Evolutionary conservation across 1,140 invertebrate genomes (phyloP), one percentile per base, ranked within the genome.

Genomic region (Zaprionus davidi): DNA sequence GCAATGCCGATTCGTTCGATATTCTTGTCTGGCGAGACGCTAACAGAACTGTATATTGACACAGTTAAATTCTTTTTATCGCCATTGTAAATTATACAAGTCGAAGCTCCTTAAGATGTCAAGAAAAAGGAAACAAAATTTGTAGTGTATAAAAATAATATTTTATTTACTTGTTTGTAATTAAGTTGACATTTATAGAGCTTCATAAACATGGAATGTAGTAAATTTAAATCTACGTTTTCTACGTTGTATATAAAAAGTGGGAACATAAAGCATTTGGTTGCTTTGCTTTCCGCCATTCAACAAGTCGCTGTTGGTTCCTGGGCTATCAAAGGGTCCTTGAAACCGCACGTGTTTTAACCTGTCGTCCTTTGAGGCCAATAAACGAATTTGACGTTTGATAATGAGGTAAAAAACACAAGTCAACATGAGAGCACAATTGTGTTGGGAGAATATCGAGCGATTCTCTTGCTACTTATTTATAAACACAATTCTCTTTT

Each of bases 401-500:
- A 41, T 15, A 41, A 15, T 41, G 38, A 15, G 41, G 41, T 46
- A 17, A 46, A 46, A 17, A 46, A 46, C n/a, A 17, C 7, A 9
- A 46, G 3, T 15, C 15, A 17, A 17, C 5, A 49, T 7, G n/a
- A 22, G 46, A 49, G 3, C 17, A 34, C 57, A 67, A 70, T 53
- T 53, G 62, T 64, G 49, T 26, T 5, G 13, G 49, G 49, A 2
- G 9, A 69, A 53, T 73, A 65, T 67, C 57, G 51, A 59, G 57
- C 58, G 58, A 12, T 20, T 68, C 12, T 63, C 20, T 7, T 20
- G 51, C 74, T 81, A 84, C 81, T 81, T 83, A 84, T 87, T 81
- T 83, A 72, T 88, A 88, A 70, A 72, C 53, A 31, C 34, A 64
- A 51, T 72, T 70, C 41, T 59, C 24, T 60, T 12, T 73, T 57